Conservation (phyloP, 2,888 invertebrate species). For the Tipula lateralis region DNA sequence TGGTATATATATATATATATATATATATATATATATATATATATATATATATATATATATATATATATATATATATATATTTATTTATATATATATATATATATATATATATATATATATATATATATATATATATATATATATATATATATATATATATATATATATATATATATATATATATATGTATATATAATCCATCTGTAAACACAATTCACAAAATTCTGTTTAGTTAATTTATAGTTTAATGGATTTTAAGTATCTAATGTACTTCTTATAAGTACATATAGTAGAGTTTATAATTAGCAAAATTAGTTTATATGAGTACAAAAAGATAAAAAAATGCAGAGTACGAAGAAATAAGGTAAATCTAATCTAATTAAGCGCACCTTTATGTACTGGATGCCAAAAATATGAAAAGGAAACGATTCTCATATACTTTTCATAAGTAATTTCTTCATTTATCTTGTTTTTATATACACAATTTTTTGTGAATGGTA, state of each 20-base stretch:
- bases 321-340: background rate
- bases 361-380: background rate
- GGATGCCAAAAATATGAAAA: background rate
- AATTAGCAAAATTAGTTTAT: background rate
- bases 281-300: background rate
- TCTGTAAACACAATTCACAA: background rate
- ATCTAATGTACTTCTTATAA: background rate
- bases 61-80: background rate
- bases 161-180: background rate
- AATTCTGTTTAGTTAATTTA: background rate
- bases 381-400: slow-evolving; percentile 19
- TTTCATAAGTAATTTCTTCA: background rate
- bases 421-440: slow-evolving; percentile 9
- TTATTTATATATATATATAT: background rate
- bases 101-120: background rate
- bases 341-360: background rate
- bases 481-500: background rate
- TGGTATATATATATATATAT: background rate
- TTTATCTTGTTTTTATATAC: background rate
- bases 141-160: background rate
- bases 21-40: background rate
- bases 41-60: background rate
- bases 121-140: background rate
- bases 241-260: background rate
- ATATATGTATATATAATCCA: background rate